phyloP scores from a whole-genome alignment of 2,888 invertebrate species.

The Cistogaster globosa region DNA sequence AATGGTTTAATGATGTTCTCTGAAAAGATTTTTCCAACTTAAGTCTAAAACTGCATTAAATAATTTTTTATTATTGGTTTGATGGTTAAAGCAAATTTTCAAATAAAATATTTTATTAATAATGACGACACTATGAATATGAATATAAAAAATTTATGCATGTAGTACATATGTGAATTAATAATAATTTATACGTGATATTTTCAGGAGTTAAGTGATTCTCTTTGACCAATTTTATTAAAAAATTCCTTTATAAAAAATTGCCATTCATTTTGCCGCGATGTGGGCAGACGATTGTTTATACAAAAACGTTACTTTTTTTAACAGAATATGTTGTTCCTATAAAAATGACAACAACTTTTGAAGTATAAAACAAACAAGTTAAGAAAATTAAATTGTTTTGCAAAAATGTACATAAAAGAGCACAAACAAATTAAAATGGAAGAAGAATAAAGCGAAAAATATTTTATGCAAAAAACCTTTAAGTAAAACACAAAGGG shows the following conservation, averaged over 20 bases:
- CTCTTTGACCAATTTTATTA: neutral
- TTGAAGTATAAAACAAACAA: slow-evolving; percentile 28
- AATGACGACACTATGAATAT: too few species aligned
- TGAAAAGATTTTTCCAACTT: too few species aligned
- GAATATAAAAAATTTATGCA: too few species aligned
- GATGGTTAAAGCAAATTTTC: too few species aligned
- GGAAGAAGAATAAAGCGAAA: neutral
- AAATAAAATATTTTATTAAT: too few species aligned
- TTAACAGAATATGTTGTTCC: neutral
- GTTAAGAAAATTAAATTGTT: neutral
- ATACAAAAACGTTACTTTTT: neutral
- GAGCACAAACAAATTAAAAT: neutral
- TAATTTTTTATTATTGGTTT: too few species aligned
- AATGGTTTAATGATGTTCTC: too few species aligned
- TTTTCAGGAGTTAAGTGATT: neutral
- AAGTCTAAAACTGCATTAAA: too few species aligned
- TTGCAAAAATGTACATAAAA: too few species aligned
- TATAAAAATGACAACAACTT: slow-evolving; percentile 18
- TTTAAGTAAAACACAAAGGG: neutral
- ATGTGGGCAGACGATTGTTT: neutral
- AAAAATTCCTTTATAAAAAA: neutral
- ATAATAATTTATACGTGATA: neutral
- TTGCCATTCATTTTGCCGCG: neutral
- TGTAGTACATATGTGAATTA: too few species aligned
- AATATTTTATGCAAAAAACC: neutral